Conservation (phyloP, 2,797 vertebrate genomes). For the Bradypodion ventrale region DNA sequence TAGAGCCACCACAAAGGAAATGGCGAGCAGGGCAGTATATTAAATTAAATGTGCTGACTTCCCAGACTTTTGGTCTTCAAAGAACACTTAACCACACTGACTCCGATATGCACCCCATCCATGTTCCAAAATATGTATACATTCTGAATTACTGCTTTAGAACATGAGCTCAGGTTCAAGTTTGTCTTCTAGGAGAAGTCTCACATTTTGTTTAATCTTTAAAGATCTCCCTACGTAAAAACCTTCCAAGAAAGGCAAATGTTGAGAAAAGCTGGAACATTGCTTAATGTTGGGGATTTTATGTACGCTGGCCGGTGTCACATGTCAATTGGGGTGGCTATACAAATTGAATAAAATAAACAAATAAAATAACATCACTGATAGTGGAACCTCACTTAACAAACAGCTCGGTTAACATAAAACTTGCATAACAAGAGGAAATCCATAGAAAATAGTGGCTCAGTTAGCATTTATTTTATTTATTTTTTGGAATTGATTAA, state of each 20-base stretch:
- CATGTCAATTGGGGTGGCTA: no score
- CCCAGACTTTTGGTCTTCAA: not conserved
- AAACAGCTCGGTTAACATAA: no score
- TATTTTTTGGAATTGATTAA: no score
- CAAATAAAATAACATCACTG: no score
- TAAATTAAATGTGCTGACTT: not conserved
- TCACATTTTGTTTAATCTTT: not conserved
- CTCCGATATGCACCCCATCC: not conserved
- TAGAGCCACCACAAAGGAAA: not conserved
- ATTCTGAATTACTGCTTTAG: not conserved
- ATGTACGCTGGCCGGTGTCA: no score
- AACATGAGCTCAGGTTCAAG: not conserved
- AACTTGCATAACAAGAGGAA: no score
- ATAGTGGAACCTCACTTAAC: no score
- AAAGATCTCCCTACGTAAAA: not conserved
- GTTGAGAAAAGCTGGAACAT: no score
- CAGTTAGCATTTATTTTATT: no score
- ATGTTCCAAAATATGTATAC: not conserved
- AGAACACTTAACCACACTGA: not conserved
- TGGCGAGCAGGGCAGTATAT: not conserved
- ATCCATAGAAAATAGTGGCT: no score
- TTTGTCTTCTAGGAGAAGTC: not conserved
- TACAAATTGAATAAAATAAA: no score
- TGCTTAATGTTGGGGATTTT: no score
- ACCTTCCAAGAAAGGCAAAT: not conserved